These are phyloP conservation scores for Nymphalis polychloros DNA, from an alignment of 2,888 invertebrate species.

Conservation along the genomic window DNA sequence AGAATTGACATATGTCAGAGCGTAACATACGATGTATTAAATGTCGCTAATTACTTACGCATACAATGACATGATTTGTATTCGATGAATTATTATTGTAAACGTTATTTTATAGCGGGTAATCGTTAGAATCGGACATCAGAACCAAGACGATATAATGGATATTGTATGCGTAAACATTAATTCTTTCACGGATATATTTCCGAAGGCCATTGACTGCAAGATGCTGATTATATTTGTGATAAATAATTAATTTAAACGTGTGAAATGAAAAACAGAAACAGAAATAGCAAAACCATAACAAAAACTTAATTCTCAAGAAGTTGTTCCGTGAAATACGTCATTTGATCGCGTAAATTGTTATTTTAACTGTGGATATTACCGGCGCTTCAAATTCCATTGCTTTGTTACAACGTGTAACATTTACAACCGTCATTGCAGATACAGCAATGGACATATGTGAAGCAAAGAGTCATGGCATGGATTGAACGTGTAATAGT, in stretches of 20 bases:
- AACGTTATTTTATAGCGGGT: constrained; percentile 50
- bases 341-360: constrained; percentile 12
- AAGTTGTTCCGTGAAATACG: constrained; percentile 14
- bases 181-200: constrained; percentile 74
- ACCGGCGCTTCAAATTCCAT: constrained; percentile 28
- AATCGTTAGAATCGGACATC: constrained; percentile 51
- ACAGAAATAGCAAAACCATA: background rate
- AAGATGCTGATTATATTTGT: constrained; percentile 48
- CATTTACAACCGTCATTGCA: constrained; percentile 4
- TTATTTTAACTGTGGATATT: constrained; percentile 8
- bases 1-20: constrained; percentile 51
- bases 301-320: background rate
- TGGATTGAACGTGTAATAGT: constrained; percentile 45
- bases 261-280: background rate
- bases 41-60: constrained; percentile 69
- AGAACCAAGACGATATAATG: constrained; percentile 55
- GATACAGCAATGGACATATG: constrained; percentile 29
- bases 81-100: constrained; percentile 45
- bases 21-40: constrained; percentile 62
- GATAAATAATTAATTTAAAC: constrained; percentile 16
- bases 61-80: constrained; percentile 52
- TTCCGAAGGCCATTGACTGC: constrained; percentile 63
- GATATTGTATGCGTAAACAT: constrained; percentile 73
- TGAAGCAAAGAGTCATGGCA: constrained; percentile 25
- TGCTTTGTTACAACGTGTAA: constrained; percentile 25